These are phyloP conservation scores for Callithrix jacchus DNA, from an alignment of 2,113 vertebrate species.

Conservation along the genomic window DNA sequence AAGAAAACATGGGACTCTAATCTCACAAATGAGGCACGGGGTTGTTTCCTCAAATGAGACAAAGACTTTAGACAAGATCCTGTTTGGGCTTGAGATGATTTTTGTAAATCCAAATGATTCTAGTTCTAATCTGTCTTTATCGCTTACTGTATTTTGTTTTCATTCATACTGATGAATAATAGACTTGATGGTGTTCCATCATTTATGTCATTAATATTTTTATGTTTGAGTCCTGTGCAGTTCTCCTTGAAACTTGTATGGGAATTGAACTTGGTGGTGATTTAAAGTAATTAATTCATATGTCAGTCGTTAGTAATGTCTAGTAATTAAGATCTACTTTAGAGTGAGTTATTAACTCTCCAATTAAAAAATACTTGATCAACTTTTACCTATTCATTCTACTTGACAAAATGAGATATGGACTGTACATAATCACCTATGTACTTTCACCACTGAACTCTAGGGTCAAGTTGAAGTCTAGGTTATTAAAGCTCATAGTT, in stretches of 20 bases:
- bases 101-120: not conserved
- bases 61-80: not conserved
- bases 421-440: constrained; percentile 75
- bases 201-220: constrained; percentile 67
- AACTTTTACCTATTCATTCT: constrained; percentile 77
- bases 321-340: constrained; percentile 76
- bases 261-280: constrained; percentile 75
- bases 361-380: constrained; percentile 77
- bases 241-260: constrained; percentile 64
- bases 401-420: constrained; percentile 74
- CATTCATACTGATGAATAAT: constrained; percentile 34
- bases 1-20: not conserved
- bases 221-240: constrained; percentile 40
- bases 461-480: constrained; percentile 71
- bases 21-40: not conserved
- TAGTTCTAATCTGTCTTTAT: constrained; percentile 7
- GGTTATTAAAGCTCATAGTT: constrained; percentile 72
- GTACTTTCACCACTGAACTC: constrained; percentile 72
- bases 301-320: constrained; percentile 69
- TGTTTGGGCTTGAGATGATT: not conserved
- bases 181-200: constrained; percentile 9
- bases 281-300: constrained; percentile 80
- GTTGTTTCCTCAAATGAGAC: constrained; percentile 2
- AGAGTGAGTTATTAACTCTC: constrained; percentile 73
- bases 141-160: constrained; percentile 12